Base-by-base conservation (phyloP, 2,888 invertebrate genomes). In the Tipula helvola region DNA sequence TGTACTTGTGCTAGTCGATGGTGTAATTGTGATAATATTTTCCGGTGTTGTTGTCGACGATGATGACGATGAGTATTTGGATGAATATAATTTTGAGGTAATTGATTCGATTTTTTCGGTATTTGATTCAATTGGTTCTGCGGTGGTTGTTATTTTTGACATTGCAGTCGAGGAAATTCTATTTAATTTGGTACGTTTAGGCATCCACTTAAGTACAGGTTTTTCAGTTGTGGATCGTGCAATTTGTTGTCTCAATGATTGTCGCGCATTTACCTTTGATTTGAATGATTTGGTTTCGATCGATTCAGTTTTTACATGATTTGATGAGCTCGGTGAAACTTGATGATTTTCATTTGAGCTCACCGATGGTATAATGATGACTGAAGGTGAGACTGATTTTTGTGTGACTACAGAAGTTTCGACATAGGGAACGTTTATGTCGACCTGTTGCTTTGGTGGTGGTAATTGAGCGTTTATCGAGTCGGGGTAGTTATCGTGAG, bases 391-490 rank as follows among this genome's bases (percentile, higher is more conserved):
- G 5, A 39, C 86, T 28, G 88, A 87, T 83, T 85, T 87, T 86
- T 87, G 57, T 44, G 87, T 87, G 87, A 88, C 87, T 84, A 87
- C 86, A 18, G 89, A 89, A 42, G 88, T 87, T 39, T 89, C 89
- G 36, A 89, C 88, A 86, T 89, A 89, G 3, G 89, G 89, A 47
- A 89, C 87, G 13, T 88, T 88, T 16, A 89, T 88, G 87, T 90
- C 90, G 52, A 88, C 88, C 86, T 89, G 88, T 87, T 88, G 88
- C n/a, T 89, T 89, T 84, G 91, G 89, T 86, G 90, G 89, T 86
- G 90, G 91, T 86, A 91, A 87, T 88, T 91, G 92, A 42, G 91
- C 90, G 88, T 90, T 90, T 86, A 90, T 89, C 5, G 90, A 89
- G 87, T 90, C 89, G 86, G 89, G 90, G 88, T 87, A 88, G 87